Percentiles rank a stretch among this genome's conserved stretches.
Evolutionary conservation across 2,113 vertebrate species (phyloP).

Genomic region (Marmota monax): DNA sequence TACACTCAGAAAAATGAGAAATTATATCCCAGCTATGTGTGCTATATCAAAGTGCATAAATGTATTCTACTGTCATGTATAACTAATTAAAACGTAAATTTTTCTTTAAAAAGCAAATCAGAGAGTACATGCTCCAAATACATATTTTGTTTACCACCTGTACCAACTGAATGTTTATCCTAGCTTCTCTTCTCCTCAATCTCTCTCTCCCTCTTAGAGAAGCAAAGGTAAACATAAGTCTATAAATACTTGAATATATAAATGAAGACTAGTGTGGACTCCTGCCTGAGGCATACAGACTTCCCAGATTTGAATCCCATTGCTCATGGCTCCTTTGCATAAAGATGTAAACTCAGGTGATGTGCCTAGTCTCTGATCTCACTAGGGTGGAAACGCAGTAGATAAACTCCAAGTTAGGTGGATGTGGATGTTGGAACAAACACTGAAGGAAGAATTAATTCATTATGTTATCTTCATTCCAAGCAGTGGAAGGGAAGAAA

Average conservation of each 20-base stretch:
- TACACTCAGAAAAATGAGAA: no score
- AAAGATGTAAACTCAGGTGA: not conserved
- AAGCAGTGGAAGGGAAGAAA: not conserved
- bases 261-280: not conserved
- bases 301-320: not conserved
- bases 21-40: no score
- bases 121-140: not conserved
- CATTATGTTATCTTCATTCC: not conserved
- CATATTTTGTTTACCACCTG: not conserved
- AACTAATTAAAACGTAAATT: no score
- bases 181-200: not conserved
- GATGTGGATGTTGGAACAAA: not conserved
- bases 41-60: no score
- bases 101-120: not conserved
- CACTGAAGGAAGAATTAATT: no score
- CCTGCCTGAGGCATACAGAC: not conserved
- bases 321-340: not conserved
- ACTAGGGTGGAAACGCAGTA: not conserved
- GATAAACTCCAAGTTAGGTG: not conserved
- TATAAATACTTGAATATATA: not conserved
- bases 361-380: not conserved
- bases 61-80: no score
- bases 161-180: not conserved
- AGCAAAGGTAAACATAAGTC: not conserved
- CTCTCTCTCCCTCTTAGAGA: not conserved